phyloP scores from a whole-genome alignment of 2,113 vertebrate species.

The Tichodroma muraria region DNA sequence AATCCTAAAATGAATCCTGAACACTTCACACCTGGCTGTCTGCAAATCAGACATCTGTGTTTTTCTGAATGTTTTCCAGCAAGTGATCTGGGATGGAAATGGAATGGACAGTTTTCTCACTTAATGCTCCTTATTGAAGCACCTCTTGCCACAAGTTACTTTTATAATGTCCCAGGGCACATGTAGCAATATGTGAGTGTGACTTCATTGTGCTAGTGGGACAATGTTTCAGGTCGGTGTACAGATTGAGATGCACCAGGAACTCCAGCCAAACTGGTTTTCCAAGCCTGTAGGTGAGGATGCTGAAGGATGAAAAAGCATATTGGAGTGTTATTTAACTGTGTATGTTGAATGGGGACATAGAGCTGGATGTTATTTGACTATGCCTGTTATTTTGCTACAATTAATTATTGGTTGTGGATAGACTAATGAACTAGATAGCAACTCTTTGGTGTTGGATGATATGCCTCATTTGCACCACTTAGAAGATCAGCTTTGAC shows the following conservation, averaged over 20 bases:
- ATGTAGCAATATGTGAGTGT: rapidly evolving
- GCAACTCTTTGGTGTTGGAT: neutral
- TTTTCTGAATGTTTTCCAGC: neutral
- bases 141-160: neutral
- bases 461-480: neutral
- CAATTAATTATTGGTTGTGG: neutral
- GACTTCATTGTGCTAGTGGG: neutral
- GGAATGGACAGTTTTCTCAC: neutral
- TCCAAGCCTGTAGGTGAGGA: neutral
- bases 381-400: neutral
- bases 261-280: neutral
- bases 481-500: neutral
- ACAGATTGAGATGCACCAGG: neutral
- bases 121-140: neutral
- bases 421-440: neutral
- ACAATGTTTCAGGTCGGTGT: neutral
- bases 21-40: neutral
- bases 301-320: neutral
- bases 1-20: neutral
- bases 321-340: neutral
- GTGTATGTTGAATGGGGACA: neutral
- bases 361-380: neutral
- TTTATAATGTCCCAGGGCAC: neutral
- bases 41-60: neutral
- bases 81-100: neutral